Evolutionary conservation across 30 jellyfish, hydroid and myxozoan genomes (phyloP).

Genomic region (Chrysaora quinquecirrha): DNA sequence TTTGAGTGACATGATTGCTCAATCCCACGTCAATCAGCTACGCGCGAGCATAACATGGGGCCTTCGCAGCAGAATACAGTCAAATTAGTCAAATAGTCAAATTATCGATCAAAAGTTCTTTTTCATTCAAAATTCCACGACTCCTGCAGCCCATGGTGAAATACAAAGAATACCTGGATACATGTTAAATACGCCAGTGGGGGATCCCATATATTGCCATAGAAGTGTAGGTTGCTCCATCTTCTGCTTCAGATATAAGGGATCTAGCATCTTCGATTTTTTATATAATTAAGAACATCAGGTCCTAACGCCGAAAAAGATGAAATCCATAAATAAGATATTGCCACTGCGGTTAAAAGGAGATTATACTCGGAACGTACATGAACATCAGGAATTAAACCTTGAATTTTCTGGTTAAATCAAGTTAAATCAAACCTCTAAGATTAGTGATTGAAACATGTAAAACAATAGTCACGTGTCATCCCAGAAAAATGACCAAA

Average conservation of each 20-base stretch:
- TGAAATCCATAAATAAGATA: background rate
- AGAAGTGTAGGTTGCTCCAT: constrained; percentile 51
- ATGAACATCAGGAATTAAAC: background rate
- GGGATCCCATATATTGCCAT: constrained; percentile 86
- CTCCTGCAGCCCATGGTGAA: too few relatives aligned
- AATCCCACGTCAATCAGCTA: too few relatives aligned
- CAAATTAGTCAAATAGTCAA: too few relatives aligned
- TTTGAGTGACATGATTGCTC: too few relatives aligned
- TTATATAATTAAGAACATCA: constrained; percentile 60
- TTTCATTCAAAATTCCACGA: too few relatives aligned
- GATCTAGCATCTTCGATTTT: constrained; percentile 74
- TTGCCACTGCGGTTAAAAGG: background rate
- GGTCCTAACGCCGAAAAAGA: constrained; percentile 45
- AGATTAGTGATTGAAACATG: too few relatives aligned
- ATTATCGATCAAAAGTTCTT: too few relatives aligned
- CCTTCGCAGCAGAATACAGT: too few relatives aligned
- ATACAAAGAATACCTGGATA: constrained; percentile 97
- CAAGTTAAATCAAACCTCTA: too few relatives aligned
- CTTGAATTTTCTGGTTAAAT: background rate
- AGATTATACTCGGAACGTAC: background rate
- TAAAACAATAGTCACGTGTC: too few relatives aligned
- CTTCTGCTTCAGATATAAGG: constrained; percentile 43
- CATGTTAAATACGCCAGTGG: constrained; percentile 83
- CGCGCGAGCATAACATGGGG: too few relatives aligned
- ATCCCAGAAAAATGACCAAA: too few relatives aligned